Base-by-base conservation (phyloP, 2,888 invertebrate genomes). In the Noctua janthina region DNA sequence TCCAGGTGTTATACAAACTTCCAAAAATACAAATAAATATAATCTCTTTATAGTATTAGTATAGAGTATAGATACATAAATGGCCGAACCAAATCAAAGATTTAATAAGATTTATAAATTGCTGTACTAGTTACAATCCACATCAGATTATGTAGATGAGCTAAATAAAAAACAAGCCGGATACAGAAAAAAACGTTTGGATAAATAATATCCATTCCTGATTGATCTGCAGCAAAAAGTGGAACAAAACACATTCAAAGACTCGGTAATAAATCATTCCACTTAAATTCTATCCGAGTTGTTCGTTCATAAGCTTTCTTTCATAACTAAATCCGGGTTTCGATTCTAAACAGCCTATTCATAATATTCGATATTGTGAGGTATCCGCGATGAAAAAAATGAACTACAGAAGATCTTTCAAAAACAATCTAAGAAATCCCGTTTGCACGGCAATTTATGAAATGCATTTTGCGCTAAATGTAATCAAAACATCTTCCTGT, bases 301-400 rank as follows among this genome's bases (percentile, higher is more conserved):
- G 39, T 68, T 77, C 80, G 11, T 73, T 84, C 64, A 83, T 74
- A 80, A 81, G 82, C n/a, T 80, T 84, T 82, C 78, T 85, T 90
- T 87, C 78, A 76, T 81, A 74, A 59, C 73, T 77, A 70, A 86
- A 89, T 83, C 90, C 78, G 80, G 72, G 73, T 78, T 81, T 59
- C 15, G 15, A 76, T 85, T 74, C 73, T 78, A 82, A 87, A 79
- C n/a, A 46, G 35, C 70, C 74, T 78, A 84, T 86, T 76, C 81
- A 84, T 82, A 86, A 83, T 83, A 81, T 78, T 73, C 20, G 15
- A 64, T 54, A 5, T 29, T 5, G 23, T 74, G 15, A 43, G 35
- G 8, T 39, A 35, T 59, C 1, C 56, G 15, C 64, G 20, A 68
- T 35, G 5, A 35, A 29, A 29, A 35, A 49, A 7, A 35, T 0